These are phyloP conservation scores for Bibio marci DNA, from an alignment of 2,888 invertebrate genomes.

Conservation along the genomic window DNA sequence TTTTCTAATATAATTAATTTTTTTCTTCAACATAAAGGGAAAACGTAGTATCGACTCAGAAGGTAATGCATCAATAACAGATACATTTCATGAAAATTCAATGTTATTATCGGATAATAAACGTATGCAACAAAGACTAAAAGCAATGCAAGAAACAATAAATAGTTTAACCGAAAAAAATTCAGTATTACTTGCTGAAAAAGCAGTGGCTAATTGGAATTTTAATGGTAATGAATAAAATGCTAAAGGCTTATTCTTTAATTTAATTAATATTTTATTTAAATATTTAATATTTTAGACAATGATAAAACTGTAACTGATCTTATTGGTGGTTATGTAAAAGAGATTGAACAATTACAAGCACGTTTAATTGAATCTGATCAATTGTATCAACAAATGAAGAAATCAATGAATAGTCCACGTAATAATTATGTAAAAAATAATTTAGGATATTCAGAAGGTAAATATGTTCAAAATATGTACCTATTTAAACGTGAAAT, in stretches of 20 bases:
- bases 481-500: no score
- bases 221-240: conserved; percentile 7
- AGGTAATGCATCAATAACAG: conserved; percentile 75
- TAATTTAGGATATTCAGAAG: conserved; percentile 8
- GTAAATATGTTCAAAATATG: conserved; percentile 13
- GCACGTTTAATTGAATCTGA: conserved; percentile 81
- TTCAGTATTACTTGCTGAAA: conserved; percentile 62
- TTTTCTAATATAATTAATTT: no score
- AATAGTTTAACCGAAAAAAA: conserved; percentile 72
- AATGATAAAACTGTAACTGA: conserved; percentile 40
- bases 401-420: conserved; percentile 27
- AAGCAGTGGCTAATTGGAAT: conserved; percentile 33
- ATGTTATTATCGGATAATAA: conserved; percentile 80
- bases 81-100: conserved; percentile 90
- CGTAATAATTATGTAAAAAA: conserved; percentile 8
- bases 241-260: background rate
- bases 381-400: conserved; percentile 54
- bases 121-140: conserved; percentile 70
- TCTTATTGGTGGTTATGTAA: conserved; percentile 67
- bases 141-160: conserved; percentile 88
- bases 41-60: conserved; percentile 75
- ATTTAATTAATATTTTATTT: conserved; percentile 11
- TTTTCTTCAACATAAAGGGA: no score
- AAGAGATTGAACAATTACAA: conserved; percentile 79
- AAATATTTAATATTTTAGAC: conserved; percentile 23